phyloP scores from a whole-genome alignment of 2,113 vertebrate species.

The Chrysochloris asiatica region DNA sequence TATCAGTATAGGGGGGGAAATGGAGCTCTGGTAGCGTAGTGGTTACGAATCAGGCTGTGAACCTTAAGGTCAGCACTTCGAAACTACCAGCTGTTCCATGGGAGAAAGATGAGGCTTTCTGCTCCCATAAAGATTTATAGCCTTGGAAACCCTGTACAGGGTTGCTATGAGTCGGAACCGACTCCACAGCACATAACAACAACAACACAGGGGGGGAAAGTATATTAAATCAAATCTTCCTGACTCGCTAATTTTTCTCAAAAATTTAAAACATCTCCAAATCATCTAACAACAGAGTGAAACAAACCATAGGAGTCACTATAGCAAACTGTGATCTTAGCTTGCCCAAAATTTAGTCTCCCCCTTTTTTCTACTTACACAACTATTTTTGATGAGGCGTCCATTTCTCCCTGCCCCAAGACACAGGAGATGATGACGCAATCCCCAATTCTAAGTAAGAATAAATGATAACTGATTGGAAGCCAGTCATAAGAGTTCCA shows the following conservation, averaged over 20 bases:
- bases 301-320: neutral
- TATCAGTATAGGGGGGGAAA: too few relatives aligned
- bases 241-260: neutral
- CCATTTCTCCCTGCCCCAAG: neutral
- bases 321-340: neutral
- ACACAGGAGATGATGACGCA: neutral
- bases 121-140: too few relatives aligned
- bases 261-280: neutral
- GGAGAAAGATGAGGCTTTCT: too few relatives aligned
- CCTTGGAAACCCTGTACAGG: too few relatives aligned
- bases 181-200: too few relatives aligned
- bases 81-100: too few relatives aligned
- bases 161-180: too few relatives aligned
- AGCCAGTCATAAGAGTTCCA: neutral
- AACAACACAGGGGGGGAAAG: too few relatives aligned
- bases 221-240: neutral
- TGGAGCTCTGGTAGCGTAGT: too few relatives aligned
- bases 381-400: neutral
- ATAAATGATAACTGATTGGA: neutral
- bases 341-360: neutral
- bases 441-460: neutral
- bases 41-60: too few relatives aligned
- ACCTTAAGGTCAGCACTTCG: too few relatives aligned
- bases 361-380: neutral
- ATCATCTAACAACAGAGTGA: neutral